A percentile compares a stretch with the other conserved stretches of the same genome.
Conservation (phyloP, 1,140 invertebrate species). For the Drosophila pseudoananassae region DNA sequence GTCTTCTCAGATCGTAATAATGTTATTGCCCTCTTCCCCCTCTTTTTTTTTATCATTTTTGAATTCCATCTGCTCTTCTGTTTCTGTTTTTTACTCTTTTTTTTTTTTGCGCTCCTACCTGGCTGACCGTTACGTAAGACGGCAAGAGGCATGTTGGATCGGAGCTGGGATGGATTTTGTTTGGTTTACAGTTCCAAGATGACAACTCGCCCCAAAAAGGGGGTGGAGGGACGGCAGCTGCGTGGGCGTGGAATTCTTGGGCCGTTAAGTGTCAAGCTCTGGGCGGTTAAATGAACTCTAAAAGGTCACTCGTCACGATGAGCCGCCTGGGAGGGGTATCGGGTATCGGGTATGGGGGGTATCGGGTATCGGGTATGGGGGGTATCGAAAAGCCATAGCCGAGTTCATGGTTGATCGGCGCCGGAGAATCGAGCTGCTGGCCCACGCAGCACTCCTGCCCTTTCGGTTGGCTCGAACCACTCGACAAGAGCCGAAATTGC, state of each 20-base stretch:
- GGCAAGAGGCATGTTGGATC: not conserved
- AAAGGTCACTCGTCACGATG: constrained; percentile 42
- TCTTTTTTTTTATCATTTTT: constrained; percentile 2
- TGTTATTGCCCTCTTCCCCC: constrained; percentile 47
- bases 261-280: constrained; percentile 12
- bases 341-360: too few relatives aligned
- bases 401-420: constrained; percentile 66
- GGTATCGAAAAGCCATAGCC: constrained; percentile 8
- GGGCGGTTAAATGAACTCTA: constrained; percentile 59
- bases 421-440: constrained; percentile 42
- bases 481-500: not conserved
- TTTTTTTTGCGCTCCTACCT: constrained; percentile 29
- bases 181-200: constrained; percentile 29
- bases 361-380: too few relatives aligned
- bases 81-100: constrained; percentile 17
- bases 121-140: constrained; percentile 47
- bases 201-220: not conserved
- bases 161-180: constrained; percentile 5
- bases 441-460: constrained; percentile 59
- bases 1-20: constrained; percentile 64
- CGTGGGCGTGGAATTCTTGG: constrained; percentile 11
- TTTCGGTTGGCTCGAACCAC: constrained; percentile 20
- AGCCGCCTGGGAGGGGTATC: not conserved
- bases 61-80: constrained; percentile 24
- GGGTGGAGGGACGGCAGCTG: not conserved